These are phyloP conservation scores for Drosophila leontia DNA, from an alignment of 1,140 invertebrate species.

Conservation along the genomic window DNA sequence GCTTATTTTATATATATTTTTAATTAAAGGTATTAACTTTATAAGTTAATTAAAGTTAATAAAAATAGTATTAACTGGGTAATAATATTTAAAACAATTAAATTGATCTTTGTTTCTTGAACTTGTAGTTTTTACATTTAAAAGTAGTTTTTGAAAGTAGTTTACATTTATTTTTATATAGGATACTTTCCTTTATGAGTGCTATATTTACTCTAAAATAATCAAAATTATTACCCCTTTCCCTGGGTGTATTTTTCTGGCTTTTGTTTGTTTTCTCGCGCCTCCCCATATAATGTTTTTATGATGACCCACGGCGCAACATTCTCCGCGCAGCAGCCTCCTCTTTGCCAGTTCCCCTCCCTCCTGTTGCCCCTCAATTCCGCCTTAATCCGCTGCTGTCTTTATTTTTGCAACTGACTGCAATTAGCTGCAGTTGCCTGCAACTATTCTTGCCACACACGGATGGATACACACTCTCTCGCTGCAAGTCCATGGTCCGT, in stretches of 20 bases:
- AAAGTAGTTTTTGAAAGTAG: neutral
- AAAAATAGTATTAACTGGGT: too few relatives aligned
- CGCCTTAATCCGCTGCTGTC: conserved; percentile 71
- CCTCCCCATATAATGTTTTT: conserved; percentile 79
- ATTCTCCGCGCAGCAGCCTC: conserved; percentile 42
- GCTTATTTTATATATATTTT: too few relatives aligned
- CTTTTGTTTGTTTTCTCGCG: conserved; percentile 68
- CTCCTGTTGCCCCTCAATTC: neutral
- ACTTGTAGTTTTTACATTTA: too few relatives aligned
- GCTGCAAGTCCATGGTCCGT: conserved; percentile 5
- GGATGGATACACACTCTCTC: conserved; percentile 21
- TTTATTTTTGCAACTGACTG: conserved; percentile 77
- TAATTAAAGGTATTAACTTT: too few relatives aligned
- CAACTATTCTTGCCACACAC: conserved; percentile 59
- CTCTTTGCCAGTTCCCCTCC: neutral
- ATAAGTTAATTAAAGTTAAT: too few relatives aligned
- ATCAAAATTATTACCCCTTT: neutral
- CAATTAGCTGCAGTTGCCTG: conserved; percentile 75
- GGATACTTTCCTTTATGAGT: neutral
- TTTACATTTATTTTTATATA: neutral
- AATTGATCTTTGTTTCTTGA: too few relatives aligned
- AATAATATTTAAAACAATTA: too few relatives aligned
- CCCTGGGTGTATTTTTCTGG: conserved; percentile 12
- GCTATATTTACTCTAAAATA: neutral
- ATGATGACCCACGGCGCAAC: conserved; percentile 75